These are phyloP conservation scores for Caerostris extrusa DNA, from an alignment of 1,140 invertebrate species.

Conservation along the genomic window DNA sequence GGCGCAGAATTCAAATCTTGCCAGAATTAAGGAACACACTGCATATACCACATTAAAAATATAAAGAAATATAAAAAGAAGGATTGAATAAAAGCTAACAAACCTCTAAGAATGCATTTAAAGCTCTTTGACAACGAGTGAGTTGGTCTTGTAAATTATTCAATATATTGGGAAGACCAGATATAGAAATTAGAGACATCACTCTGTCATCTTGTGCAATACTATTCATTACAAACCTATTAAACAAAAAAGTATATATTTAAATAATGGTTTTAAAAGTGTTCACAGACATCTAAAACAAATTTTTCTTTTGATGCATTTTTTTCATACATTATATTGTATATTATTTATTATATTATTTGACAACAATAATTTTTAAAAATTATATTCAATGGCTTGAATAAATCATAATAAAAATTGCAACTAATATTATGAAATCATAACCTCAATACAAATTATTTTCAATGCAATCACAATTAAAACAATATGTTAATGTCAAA, in stretches of 20 bases:
- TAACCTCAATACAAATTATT: too few relatives aligned
- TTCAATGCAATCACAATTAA: too few relatives aligned
- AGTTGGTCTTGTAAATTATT: constrained; percentile 93
- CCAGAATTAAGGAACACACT: not conserved
- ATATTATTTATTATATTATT: not conserved
- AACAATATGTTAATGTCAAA: too few relatives aligned
- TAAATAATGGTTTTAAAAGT: not conserved
- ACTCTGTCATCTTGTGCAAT: constrained; percentile 87
- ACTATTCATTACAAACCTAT: constrained; percentile 73
- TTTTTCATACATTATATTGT: constrained; percentile 77
- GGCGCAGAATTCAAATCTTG: not conserved
- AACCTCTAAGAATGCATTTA: constrained; percentile 97
- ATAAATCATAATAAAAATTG: too few relatives aligned
- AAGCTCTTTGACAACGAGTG: constrained; percentile 94
- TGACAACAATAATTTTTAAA: too few relatives aligned
- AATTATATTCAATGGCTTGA: too few relatives aligned
- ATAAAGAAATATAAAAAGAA: not conserved
- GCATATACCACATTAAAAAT: not conserved
- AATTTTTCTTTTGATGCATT: constrained; percentile 50
- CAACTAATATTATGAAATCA: too few relatives aligned
- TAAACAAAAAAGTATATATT: not conserved
- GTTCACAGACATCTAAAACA: not conserved
- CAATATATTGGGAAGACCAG: constrained; percentile 88
- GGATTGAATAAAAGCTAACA: constrained; percentile 28
- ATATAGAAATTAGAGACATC: constrained; percentile 89